Conservation (phyloP, 2,888 invertebrate species). For the Clostera curtula region DNA sequence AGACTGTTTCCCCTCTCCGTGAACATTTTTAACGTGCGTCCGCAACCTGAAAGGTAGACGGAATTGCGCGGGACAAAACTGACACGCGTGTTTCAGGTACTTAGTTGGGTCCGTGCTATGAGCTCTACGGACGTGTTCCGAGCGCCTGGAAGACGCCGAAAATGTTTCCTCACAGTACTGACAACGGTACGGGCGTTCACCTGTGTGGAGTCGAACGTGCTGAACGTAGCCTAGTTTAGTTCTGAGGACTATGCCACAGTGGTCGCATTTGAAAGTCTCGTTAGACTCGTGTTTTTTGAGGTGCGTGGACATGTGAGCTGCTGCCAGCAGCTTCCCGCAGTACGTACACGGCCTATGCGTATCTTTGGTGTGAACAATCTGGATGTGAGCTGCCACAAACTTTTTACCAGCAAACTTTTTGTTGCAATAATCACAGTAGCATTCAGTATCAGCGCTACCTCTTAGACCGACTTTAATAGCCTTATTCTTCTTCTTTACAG, state of each 20-base stretch:
- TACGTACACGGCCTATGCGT: conserved; percentile 51
- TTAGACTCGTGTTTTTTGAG: conserved; percentile 39
- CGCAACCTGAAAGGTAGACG: conserved; percentile 41
- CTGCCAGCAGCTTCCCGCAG: conserved; percentile 51
- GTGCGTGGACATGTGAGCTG: conserved; percentile 56
- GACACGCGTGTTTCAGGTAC: conserved; percentile 39
- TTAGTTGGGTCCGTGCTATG: conserved; percentile 35
- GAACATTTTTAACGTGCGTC: conserved; percentile 40
- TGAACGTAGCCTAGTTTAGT: conserved; percentile 49
- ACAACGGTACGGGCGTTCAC: conserved; percentile 53
- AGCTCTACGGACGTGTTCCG: conserved; percentile 45
- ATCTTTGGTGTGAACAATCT: conserved; percentile 54
- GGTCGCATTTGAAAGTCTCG: conserved; percentile 34
- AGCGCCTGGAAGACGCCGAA: conserved; percentile 52
- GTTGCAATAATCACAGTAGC: conserved; percentile 55
- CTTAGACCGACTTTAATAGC: conserved; percentile 43
- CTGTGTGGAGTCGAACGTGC: conserved; percentile 55
- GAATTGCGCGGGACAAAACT: conserved; percentile 48
- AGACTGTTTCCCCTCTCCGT: conserved; percentile 21
- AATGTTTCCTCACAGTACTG: conserved; percentile 48
- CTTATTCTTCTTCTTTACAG: conserved; percentile 37
- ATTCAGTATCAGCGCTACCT: conserved; percentile 42
- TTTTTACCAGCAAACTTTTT: conserved; percentile 54
- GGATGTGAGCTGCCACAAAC: conserved; percentile 54
- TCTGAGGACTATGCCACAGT: conserved; percentile 43